Percentiles rank a stretch among this genome's conserved stretches.
These are phyloP conservation scores for Xestoiulus laeticollis DNA, from an alignment of 2,888 invertebrate species.

Conservation along the genomic window DNA sequence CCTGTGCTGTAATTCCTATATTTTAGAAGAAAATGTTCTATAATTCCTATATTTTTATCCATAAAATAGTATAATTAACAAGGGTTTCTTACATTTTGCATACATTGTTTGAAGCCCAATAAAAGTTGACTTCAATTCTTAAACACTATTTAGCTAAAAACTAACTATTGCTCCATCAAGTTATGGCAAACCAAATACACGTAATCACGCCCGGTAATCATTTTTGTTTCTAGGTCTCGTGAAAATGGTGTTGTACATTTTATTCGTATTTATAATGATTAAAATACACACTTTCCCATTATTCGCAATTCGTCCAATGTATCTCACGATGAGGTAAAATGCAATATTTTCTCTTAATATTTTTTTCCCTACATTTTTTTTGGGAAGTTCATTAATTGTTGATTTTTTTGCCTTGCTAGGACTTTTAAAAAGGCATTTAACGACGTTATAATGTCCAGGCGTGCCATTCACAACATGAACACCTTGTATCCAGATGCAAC, in stretches of 20 bases:
- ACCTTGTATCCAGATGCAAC: slow-evolving; percentile 97
- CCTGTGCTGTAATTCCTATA: too few relatives aligned
- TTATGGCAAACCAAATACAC: too few relatives aligned
- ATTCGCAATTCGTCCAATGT: slow-evolving; percentile 99
- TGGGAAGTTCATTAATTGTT: background rate
- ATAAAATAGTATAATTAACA: too few relatives aligned
- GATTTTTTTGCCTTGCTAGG: slow-evolving; percentile 65
- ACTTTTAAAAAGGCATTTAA: slow-evolving; percentile 97
- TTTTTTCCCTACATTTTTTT: background rate
- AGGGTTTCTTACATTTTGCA: too few relatives aligned
- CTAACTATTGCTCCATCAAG: too few relatives aligned
- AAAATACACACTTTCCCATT: slow-evolving; percentile 96
- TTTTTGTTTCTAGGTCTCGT: slow-evolving; percentile 68
- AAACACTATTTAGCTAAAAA: too few relatives aligned
- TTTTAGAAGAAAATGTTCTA: too few relatives aligned
- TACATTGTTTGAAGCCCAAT: too few relatives aligned
- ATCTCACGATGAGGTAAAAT: slow-evolving; percentile 90
- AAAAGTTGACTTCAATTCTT: too few relatives aligned
- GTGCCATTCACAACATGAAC: slow-evolving; percentile 98
- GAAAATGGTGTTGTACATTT: slow-evolving; percentile 82
- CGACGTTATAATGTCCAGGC: slow-evolving; percentile 94
- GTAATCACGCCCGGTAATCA: too few relatives aligned
- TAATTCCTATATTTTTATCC: too few relatives aligned
- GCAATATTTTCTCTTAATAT: background rate
- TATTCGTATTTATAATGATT: slow-evolving; percentile 96